phyloP scores from a whole-genome alignment of 2,888 invertebrate species.

The Sphecodes monilicornis region DNA sequence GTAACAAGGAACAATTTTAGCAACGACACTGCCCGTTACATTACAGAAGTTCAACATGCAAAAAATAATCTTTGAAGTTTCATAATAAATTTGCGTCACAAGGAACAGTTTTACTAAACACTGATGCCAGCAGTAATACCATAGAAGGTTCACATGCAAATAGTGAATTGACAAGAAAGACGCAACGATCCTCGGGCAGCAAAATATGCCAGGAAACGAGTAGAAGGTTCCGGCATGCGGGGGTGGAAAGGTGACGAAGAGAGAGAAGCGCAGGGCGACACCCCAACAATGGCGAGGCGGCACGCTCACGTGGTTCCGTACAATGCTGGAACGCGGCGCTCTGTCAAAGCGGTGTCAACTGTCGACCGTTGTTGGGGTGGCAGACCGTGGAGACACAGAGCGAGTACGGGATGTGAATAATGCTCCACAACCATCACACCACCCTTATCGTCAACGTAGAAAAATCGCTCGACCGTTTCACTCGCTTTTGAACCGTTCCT shows the following conservation, averaged over 20 bases:
- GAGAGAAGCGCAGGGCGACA: constrained; percentile 38
- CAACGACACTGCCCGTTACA: no score
- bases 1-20: no score
- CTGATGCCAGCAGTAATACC: not conserved
- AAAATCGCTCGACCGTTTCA: constrained; percentile 39
- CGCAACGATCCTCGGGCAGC: not conserved
- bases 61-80: not conserved
- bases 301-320: constrained; percentile 81
- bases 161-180: not conserved
- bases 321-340: constrained; percentile 79
- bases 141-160: not conserved
- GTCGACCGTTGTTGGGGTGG: constrained; percentile 67
- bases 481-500: constrained; percentile 9
- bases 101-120: not conserved
- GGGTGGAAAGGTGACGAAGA: constrained; percentile 12
- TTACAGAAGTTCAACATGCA: no score
- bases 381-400: constrained; percentile 68
- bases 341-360: constrained; percentile 83
- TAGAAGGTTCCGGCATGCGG: not conserved
- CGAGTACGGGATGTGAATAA: constrained; percentile 45
- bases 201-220: not conserved
- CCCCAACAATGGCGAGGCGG: constrained; percentile 77
- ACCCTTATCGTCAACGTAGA: constrained; percentile 45
- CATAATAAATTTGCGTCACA: not conserved
- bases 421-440: constrained; percentile 35